These are phyloP conservation scores for Eudasyphora cyanicolor DNA, from an alignment of 2,888 invertebrate species.

Conservation along the genomic window DNA sequence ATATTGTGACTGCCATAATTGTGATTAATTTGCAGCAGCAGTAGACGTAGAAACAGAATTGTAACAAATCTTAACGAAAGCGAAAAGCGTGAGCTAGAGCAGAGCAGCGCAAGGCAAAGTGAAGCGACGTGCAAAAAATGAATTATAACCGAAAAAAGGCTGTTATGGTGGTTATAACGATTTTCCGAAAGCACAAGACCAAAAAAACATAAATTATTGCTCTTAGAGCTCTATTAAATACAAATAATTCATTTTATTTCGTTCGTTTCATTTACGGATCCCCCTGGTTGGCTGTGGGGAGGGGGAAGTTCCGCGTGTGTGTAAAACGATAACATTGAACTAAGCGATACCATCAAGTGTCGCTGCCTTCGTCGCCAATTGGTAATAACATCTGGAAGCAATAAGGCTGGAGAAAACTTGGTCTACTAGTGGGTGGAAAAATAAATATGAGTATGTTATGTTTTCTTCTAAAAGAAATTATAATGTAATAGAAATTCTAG, in stretches of 20 bases:
- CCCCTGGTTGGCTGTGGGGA: too few relatives aligned
- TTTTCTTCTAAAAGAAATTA: too few relatives aligned
- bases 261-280: slow-evolving; percentile 14
- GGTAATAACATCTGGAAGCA: neutral
- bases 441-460: too few relatives aligned
- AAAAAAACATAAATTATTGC: slow-evolving; percentile 54
- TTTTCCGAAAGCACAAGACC: slow-evolving; percentile 3
- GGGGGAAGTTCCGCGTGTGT: too few relatives aligned
- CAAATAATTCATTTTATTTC: slow-evolving; percentile 74
- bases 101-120: neutral
- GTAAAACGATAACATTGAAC: slow-evolving; percentile 14
- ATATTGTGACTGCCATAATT: slow-evolving; percentile 61
- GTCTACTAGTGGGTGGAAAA: neutral
- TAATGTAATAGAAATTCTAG: too few relatives aligned
- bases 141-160: slow-evolving; percentile 20
- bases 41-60: slow-evolving; percentile 4
- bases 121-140: slow-evolving; percentile 4
- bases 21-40: slow-evolving; percentile 62
- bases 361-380: too few relatives aligned
- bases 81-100: slow-evolving; percentile 7
- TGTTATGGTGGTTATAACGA: slow-evolving; percentile 23
- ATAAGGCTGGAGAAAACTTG: neutral
- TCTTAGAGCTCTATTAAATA: slow-evolving; percentile 76
- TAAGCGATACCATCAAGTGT: slow-evolving; percentile 1
- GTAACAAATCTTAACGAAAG: slow-evolving; percentile 28